A percentile compares a stretch with the other conserved stretches of the same genome.
Conservation (phyloP, 2,888 invertebrate species). For the Acanthoscelides obtectus region DNA sequence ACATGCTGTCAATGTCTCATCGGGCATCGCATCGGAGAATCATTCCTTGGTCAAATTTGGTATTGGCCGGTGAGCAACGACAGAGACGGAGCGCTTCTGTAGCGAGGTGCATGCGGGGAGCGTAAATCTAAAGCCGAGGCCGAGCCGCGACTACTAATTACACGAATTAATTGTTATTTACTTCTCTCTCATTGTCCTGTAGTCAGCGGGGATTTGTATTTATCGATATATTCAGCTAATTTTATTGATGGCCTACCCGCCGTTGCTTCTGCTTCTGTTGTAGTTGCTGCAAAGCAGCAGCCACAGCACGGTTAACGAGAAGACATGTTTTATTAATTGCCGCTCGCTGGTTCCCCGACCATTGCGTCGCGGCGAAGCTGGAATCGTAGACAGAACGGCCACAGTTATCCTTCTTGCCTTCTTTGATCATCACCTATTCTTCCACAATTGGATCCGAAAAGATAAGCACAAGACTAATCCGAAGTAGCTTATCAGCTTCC, state of each 20-base stretch:
- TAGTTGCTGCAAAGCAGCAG: too few species aligned
- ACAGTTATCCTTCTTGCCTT: too few species aligned
- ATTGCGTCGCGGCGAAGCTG: too few species aligned
- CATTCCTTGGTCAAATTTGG: constrained; percentile 48
- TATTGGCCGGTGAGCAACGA: constrained; percentile 43
- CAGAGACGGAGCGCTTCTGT: constrained; percentile 13
- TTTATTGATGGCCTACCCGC: constrained; percentile 24
- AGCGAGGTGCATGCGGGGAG: constrained; percentile 12
- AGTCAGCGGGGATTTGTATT: constrained; percentile 26
- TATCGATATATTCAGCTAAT: constrained; percentile 28
- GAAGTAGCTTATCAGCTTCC: too few species aligned
- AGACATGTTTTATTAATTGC: constrained; percentile 23
- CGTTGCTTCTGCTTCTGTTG: constrained; percentile 5
- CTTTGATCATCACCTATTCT: too few species aligned
- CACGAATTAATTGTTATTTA: constrained; percentile 47
- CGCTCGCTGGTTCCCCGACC: too few species aligned
- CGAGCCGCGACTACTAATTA: constrained; percentile 46
- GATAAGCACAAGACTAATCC: too few species aligned
- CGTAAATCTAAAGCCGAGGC: constrained; percentile 42
- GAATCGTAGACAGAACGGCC: too few species aligned
- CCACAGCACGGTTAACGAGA: constrained; percentile 16
- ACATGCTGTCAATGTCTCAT: constrained; percentile 19
- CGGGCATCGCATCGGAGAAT: constrained; percentile 45
- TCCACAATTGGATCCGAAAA: too few species aligned
- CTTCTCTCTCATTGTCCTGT: constrained; percentile 28